Evolutionary conservation across 2,113 vertebrate species (phyloP).

Genomic region (Aldabrachelys gigantea): DNA sequence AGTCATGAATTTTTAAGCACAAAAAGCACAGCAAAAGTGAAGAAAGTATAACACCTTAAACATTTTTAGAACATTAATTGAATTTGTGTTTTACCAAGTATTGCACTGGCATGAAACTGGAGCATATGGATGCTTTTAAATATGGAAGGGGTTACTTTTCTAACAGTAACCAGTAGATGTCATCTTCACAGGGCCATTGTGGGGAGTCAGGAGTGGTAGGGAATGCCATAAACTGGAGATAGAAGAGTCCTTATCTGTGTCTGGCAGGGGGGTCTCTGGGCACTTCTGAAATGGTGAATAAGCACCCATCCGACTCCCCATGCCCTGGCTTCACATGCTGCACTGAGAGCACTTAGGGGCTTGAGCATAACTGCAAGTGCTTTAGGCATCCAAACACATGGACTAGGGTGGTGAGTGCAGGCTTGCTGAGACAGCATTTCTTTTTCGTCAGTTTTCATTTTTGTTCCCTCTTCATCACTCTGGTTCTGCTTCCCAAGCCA

Average conservation of each 20-base stretch:
- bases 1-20: not conserved
- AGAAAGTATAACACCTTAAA: not conserved
- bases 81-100: not conserved
- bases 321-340: not conserved
- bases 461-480: not conserved
- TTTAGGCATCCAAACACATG: no score
- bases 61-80: not conserved
- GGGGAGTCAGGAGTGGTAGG: not conserved
- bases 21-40: not conserved
- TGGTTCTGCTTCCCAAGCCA: not conserved
- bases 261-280: no score
- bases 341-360: not conserved
- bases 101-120: not conserved
- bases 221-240: not conserved
- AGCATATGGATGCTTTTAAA: not conserved
- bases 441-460: not conserved
- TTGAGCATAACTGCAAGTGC: not conserved
- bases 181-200: not conserved
- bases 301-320: no score
- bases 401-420: not conserved
- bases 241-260: not conserved
- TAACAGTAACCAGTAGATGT: not conserved
- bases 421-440: not conserved
- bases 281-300: no score
- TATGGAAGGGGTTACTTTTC: not conserved